Evolutionary conservation across 1,140 invertebrate species (phyloP).

Genomic region (Vanessa atalanta): DNA sequence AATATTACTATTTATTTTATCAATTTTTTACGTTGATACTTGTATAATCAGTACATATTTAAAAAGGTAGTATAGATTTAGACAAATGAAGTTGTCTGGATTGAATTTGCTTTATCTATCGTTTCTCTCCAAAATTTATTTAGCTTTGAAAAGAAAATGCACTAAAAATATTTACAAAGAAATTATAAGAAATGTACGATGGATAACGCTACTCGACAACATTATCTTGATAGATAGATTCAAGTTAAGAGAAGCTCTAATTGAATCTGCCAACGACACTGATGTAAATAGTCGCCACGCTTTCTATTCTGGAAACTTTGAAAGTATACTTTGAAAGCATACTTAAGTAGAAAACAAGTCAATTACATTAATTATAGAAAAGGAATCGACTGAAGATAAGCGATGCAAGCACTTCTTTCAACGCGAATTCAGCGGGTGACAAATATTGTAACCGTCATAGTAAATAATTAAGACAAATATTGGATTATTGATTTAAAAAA

Average conservation of each 20-base stretch:
- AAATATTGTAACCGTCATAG: no score
- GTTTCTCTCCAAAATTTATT: background rate
- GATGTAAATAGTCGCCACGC: conserved; percentile 13
- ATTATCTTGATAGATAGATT: conserved; percentile 20
- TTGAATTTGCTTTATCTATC: background rate
- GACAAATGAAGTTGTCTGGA: no score
- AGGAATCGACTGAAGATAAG: background rate
- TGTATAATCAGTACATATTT: no score
- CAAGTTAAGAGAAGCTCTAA: conserved; percentile 9
- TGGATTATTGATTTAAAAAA: no score
- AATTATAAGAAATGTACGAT: background rate
- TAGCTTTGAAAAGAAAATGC: background rate
- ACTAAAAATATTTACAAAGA: background rate
- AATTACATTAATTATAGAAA: background rate
- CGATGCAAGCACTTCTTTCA: no score
- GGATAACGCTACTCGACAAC: background rate
- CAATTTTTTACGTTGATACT: no score
- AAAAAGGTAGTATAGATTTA: no score
- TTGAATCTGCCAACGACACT: conserved; percentile 23
- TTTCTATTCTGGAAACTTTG: conserved; percentile 17
- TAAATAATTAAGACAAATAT: no score
- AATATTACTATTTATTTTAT: no score
- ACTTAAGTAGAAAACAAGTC: conserved; percentile 1
- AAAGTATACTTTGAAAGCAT: background rate
- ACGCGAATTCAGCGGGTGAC: no score